phyloP scores from a whole-genome alignment of 1,140 invertebrate genomes.

The Geopemphigus sp. region DNA sequence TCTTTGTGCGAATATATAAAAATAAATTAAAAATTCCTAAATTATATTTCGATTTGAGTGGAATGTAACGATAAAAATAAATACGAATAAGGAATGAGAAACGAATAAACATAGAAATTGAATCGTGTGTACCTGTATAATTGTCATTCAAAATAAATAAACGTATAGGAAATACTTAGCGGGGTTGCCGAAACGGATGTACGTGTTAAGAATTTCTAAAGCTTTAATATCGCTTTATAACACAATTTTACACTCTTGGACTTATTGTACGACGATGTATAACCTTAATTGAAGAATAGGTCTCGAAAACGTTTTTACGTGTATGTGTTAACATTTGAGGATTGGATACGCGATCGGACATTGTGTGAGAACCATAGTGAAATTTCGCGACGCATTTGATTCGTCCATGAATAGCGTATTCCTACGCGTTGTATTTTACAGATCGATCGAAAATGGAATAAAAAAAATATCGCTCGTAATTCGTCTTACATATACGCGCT shows the following conservation, averaged over 20 bases:
- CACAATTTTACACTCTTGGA: neutral
- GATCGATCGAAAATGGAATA: too few relatives aligned
- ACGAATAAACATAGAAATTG: too few relatives aligned
- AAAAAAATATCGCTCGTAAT: too few relatives aligned
- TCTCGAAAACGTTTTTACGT: neutral
- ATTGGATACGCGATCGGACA: neutral
- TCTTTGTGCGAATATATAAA: too few relatives aligned
- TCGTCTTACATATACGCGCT: too few relatives aligned
- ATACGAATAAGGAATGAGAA: too few relatives aligned
- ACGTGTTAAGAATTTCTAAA: constrained; percentile 10
- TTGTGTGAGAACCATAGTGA: neutral
- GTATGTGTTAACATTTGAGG: neutral
- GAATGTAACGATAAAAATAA: too few relatives aligned
- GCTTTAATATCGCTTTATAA: neutral
- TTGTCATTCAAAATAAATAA: too few relatives aligned
- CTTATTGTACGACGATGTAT: neutral
- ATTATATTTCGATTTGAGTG: too few relatives aligned
- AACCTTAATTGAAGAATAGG: constrained; percentile 12
- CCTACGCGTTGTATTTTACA: neutral
- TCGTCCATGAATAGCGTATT: neutral
- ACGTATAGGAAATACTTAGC: too few relatives aligned
- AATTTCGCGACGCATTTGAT: neutral
- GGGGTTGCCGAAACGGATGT: neutral
- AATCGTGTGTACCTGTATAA: too few relatives aligned
- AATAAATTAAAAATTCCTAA: too few relatives aligned